Evolutionary conservation across 2,888 invertebrate genomes (phyloP).

Genomic region (Napeogenes inachia): DNA sequence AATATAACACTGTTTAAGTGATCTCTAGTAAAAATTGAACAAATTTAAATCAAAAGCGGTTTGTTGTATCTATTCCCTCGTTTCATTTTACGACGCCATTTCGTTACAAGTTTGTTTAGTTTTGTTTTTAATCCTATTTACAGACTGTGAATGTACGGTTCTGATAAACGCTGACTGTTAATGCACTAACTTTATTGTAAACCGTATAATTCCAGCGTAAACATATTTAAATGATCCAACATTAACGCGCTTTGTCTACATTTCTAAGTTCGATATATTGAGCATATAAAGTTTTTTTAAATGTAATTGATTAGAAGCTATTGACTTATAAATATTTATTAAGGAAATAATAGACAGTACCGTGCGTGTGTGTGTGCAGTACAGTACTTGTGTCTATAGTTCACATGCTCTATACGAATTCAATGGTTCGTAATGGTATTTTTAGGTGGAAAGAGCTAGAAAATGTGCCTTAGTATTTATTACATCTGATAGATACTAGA

Average conservation of each 20-base stretch:
- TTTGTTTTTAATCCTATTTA: slow-evolving; percentile 45
- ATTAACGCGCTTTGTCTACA: slow-evolving; percentile 9
- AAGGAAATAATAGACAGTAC: too few species aligned
- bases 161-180: slow-evolving; percentile 31
- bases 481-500: too few species aligned
- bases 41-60: slow-evolving; percentile 47
- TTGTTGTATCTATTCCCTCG: slow-evolving; percentile 35
- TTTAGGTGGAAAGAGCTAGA: too few species aligned
- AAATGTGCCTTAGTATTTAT: too few species aligned
- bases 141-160: slow-evolving; percentile 30
- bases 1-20: too few species aligned
- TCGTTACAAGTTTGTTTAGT: slow-evolving; percentile 39
- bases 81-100: slow-evolving; percentile 41
- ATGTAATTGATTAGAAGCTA: too few species aligned
- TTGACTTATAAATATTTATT: too few species aligned
- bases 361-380: too few species aligned
- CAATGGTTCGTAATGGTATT: too few species aligned
- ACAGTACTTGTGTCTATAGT: too few species aligned
- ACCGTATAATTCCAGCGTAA: slow-evolving; percentile 26
- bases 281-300: too few species aligned
- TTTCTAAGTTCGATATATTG: not conserved
- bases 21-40: slow-evolving; percentile 34
- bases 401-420: too few species aligned
- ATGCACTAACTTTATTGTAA: slow-evolving; percentile 29
- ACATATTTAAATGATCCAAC: slow-evolving; percentile 29